Conservation (phyloP, 2,888 invertebrate genomes). For the Lithophane semibrunnea region DNA sequence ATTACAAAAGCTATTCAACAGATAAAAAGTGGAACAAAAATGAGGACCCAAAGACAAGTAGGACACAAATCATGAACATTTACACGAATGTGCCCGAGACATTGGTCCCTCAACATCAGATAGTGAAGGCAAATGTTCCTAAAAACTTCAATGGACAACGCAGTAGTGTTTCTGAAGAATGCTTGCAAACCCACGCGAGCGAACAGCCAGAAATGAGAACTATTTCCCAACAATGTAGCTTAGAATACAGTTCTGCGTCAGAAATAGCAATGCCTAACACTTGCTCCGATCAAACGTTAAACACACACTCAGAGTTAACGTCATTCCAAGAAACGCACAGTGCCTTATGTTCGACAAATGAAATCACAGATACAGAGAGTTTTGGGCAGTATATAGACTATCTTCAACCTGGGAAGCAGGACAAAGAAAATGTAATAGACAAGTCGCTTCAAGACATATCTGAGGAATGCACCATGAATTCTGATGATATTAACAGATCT, state of each 20-base stretch:
- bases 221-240: slow-evolving; percentile 93
- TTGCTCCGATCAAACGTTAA: slow-evolving; percentile 88
- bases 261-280: slow-evolving; percentile 89
- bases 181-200: slow-evolving; percentile 83
- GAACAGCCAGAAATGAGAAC: slow-evolving; percentile 91
- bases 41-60: slow-evolving; percentile 81
- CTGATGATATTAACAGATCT: slow-evolving; percentile 83
- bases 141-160: slow-evolving; percentile 82
- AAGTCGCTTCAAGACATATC: slow-evolving; percentile 87
- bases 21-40: slow-evolving; percentile 84
- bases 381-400: slow-evolving; percentile 89
- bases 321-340: slow-evolving; percentile 88
- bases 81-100: slow-evolving; percentile 92
- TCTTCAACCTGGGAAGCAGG: slow-evolving; percentile 83
- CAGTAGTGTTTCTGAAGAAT: slow-evolving; percentile 86
- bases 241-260: slow-evolving; percentile 92
- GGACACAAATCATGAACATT: slow-evolving; percentile 89
- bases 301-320: slow-evolving; percentile 88
- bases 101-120: slow-evolving; percentile 91
- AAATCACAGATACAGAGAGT: slow-evolving; percentile 88
- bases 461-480: slow-evolving; percentile 87
- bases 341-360: slow-evolving; percentile 88
- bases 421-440: slow-evolving; percentile 81
- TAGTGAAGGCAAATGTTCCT: slow-evolving; percentile 82
- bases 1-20: slow-evolving; percentile 83